Conservation (phyloP, 2,797 vertebrate species). For the Poecilia velifera region DNA sequence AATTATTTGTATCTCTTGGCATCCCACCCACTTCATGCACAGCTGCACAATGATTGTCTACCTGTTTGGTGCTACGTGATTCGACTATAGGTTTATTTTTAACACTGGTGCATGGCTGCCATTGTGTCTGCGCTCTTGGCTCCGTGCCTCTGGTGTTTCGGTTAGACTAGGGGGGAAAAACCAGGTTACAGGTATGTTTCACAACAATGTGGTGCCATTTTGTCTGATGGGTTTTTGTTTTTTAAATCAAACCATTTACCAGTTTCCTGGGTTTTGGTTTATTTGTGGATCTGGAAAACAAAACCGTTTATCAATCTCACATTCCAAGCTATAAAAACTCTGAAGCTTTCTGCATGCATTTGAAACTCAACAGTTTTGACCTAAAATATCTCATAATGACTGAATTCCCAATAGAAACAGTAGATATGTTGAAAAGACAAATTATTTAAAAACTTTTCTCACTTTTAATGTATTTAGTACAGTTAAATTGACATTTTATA, state of each 20-base stretch:
- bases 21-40: not conserved
- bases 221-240: conserved; percentile 55
- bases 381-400: not conserved
- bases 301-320: not conserved
- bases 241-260: conserved; percentile 45
- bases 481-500: not conserved
- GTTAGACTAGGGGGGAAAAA: conserved; percentile 1
- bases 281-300: conserved; percentile 10
- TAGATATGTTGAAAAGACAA: not conserved
- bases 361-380: not conserved
- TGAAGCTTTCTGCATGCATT: not conserved
- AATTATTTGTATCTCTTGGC: conserved; percentile 13
- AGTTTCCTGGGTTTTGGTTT: conserved; percentile 65
- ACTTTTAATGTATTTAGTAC: not conserved
- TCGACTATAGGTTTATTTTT: conserved; percentile 58
- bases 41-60: conserved; percentile 34
- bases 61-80: conserved; percentile 47
- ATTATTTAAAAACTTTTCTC: not conserved
- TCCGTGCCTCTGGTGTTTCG: conserved; percentile 45
- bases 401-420: not conserved
- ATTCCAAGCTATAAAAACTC: not conserved
- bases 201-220: conserved; percentile 74
- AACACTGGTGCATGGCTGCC: conserved; percentile 33
- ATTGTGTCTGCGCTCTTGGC: conserved; percentile 68
- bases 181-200: conserved; percentile 41